Evolutionary conservation across 1,140 invertebrate genomes (phyloP).

Genomic region (Drosophila punjabiensis): DNA sequence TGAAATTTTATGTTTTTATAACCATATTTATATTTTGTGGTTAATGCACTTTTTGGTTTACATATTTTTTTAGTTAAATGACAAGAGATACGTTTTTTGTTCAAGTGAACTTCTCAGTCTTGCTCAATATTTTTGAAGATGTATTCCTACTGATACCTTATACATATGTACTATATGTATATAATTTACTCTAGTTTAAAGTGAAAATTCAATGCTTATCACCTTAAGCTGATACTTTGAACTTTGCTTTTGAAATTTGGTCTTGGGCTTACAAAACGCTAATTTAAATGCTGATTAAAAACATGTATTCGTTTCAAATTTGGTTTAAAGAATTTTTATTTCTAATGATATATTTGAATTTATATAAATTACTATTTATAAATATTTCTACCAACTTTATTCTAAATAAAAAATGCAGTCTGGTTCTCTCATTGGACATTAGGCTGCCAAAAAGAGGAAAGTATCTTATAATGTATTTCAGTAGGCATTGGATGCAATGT

Average conservation of each 20-base stretch:
- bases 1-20: neutral
- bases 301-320: neutral
- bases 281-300: neutral
- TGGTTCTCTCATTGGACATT: neutral
- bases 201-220: neutral
- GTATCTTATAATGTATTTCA: conserved; percentile 49
- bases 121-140: neutral
- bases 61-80: neutral
- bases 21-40: neutral
- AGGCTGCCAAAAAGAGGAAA: neutral
- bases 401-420: neutral
- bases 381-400: neutral
- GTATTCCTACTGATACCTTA: neutral
- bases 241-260: neutral
- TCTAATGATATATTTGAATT: neutral
- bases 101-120: neutral
- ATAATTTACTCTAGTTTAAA: neutral
- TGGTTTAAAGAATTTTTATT: neutral
- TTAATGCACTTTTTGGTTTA: neutral
- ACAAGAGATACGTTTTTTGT: neutral
- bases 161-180: neutral
- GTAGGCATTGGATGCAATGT: conserved; percentile 10
- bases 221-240: neutral
- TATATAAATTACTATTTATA: neutral
- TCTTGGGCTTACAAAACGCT: neutral